phyloP scores from a whole-genome alignment of 1,140 invertebrate genomes.

The Chelonus insularis region DNA sequence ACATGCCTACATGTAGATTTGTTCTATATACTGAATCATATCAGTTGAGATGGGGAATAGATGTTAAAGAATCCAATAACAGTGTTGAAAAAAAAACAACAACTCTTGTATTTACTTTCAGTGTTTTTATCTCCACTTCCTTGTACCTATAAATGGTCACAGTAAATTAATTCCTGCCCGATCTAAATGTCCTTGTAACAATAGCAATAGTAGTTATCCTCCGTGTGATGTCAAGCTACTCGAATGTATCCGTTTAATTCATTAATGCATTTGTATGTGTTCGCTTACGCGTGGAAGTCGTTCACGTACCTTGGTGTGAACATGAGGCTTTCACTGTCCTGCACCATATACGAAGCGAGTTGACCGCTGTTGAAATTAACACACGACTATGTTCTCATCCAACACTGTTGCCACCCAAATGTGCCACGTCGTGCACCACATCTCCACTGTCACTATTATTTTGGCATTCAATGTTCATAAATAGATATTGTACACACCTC shows the following conservation, averaged over 20 bases:
- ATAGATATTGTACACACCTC: conserved; percentile 22
- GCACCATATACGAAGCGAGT: conserved; percentile 39
- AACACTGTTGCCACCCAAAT: conserved; percentile 33
- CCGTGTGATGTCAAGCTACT: conserved; percentile 14
- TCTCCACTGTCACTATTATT: conserved; percentile 29
- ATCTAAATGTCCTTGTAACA: conserved; percentile 1
- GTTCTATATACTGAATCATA: too few relatives aligned
- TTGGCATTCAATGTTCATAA: conserved; percentile 23
- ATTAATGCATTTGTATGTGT: conserved; percentile 17
- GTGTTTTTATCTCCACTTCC: too few relatives aligned
- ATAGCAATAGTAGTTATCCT: conserved; percentile 17
- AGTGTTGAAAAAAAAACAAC: too few relatives aligned
- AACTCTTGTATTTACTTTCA: too few relatives aligned
- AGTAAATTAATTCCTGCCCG: conserved; percentile 17
- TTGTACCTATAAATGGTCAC: not conserved
- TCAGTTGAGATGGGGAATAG: too few relatives aligned
- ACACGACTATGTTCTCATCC: conserved; percentile 43
- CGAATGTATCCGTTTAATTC: conserved; percentile 20
- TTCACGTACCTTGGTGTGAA: conserved; percentile 42
- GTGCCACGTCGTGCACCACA: conserved; percentile 33
- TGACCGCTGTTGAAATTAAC: conserved; percentile 46
- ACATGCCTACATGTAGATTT: conserved; percentile 14
- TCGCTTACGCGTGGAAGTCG: conserved; percentile 25
- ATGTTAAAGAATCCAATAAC: too few relatives aligned
- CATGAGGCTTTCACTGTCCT: conserved; percentile 38